Evolutionary conservation across 92 coral and sea anemone genomes (phyloP), one percentile per base, ranked within the genome.

Genomic region (Muricea muricata): DNA sequence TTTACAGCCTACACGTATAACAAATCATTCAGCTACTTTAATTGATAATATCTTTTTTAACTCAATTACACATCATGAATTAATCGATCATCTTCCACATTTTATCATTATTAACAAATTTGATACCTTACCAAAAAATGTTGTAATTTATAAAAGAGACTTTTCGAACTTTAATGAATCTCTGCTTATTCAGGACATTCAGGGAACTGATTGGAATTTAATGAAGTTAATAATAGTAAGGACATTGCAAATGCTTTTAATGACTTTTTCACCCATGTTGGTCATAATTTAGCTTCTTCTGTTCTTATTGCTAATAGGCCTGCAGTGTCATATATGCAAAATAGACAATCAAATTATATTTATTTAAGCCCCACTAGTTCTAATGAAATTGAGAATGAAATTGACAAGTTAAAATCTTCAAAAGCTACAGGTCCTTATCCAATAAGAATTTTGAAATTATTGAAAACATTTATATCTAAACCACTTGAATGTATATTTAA

Each of bases 161-260:
- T 52, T 52, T 52, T 52, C 60, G 18, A 7, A 18, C 20, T 52
- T 52, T 52, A 52, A 52, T 52, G 26, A 52, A 25, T 7, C 2
- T 0, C 18, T 1, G 18, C 20, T 52, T 52, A 7, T 52, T 7
- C 60, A 52, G 4, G 60, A 52, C 1, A 20, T 52, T 3, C 60
- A 52, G 20, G 2, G 24, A 52, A 25, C 8, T 17, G 8, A 52
- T 25, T 52, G 60, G 60, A 18, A 52, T 25, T 52, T 52, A 52
- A 18, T 20, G 23, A 52, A 52, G 24, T n/a, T n/a, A 18, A 17
- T 20, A 52, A 9, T 52, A 25, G 20, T 20, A 52, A 52, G 26
- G 24, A 52, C 20, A 52, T 77, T 60, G 84, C 89, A 0, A 84
- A 75, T 75, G 75, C 61, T 13, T 84, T 75, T 26, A 80, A 80